phyloP scores from a whole-genome alignment of 92 coral and sea anemone genomes.

The Ricordea florida region DNA sequence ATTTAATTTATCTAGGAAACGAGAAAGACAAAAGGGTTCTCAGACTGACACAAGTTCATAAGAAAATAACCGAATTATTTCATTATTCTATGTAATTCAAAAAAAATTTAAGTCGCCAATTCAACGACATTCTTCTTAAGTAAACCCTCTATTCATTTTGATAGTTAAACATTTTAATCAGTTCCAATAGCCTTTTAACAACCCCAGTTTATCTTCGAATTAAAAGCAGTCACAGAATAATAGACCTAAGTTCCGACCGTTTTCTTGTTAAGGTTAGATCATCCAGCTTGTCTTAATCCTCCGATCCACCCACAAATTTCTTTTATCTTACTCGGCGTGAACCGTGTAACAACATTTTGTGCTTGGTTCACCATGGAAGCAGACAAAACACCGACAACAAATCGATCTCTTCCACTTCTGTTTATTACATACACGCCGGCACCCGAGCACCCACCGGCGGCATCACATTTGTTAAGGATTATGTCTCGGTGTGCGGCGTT shows the following conservation, averaged over 20 bases:
- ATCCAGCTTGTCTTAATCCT: constrained; percentile 1
- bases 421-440: constrained; percentile 23
- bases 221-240: too few relatives aligned
- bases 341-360: constrained; percentile 15
- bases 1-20: too few relatives aligned
- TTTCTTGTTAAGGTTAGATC: background rate
- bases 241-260: background rate
- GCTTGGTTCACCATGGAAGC: background rate
- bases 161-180: too few relatives aligned
- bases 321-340: constrained; percentile 11
- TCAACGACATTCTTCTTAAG: too few relatives aligned
- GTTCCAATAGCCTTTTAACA: too few relatives aligned
- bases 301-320: constrained; percentile 48
- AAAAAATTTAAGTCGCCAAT: too few relatives aligned
- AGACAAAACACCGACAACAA: constrained; percentile 29
- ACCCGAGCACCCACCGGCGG: constrained; percentile 35
- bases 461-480: constrained; percentile 33
- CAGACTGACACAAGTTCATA: too few relatives aligned
- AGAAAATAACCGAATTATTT: too few relatives aligned
- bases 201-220: too few relatives aligned
- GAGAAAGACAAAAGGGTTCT: too few relatives aligned
- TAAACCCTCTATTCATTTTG: too few relatives aligned
- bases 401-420: background rate
- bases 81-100: too few relatives aligned
- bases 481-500: background rate